Conservation (phyloP, 2,888 invertebrate species). For the Homarus gammarus region DNA sequence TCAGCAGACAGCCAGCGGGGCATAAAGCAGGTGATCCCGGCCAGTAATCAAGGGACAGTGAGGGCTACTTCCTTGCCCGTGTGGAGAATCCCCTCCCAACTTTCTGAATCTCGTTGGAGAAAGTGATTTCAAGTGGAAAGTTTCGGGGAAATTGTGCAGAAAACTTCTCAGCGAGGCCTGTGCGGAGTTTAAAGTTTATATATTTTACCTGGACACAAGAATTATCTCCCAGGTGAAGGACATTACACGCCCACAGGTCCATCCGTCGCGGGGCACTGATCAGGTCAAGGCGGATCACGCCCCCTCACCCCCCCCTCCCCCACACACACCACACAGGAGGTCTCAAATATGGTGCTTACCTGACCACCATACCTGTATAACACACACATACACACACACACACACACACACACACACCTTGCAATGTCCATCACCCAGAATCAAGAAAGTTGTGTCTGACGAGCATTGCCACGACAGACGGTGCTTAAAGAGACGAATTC, state of each 20-base stretch:
- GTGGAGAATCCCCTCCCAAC: background rate
- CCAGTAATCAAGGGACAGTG: background rate
- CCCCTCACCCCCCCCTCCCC: no score
- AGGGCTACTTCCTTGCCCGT: background rate
- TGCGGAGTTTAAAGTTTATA: background rate
- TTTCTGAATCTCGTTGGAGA: constrained; percentile 1
- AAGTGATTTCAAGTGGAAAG: constrained; percentile 18
- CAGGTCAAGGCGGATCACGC: no score
- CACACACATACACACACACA: no score
- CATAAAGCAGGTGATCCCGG: background rate
- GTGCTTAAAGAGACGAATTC: background rate
- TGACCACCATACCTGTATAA: no score
- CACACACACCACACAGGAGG: no score
- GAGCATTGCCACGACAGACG: background rate
- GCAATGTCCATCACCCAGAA: background rate
- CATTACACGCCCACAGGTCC: background rate
- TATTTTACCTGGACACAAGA: constrained; percentile 8
- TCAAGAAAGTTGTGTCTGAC: background rate
- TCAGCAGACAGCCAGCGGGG: background rate
- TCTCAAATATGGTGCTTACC: no score
- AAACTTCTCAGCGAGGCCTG: background rate
- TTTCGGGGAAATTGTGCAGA: constrained; percentile 18
- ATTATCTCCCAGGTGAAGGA: background rate
- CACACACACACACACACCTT: no score
- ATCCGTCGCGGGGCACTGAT: no score